Evolutionary conservation across 2,797 vertebrate species (phyloP).

Genomic region (Anas flavirostris): DNA sequence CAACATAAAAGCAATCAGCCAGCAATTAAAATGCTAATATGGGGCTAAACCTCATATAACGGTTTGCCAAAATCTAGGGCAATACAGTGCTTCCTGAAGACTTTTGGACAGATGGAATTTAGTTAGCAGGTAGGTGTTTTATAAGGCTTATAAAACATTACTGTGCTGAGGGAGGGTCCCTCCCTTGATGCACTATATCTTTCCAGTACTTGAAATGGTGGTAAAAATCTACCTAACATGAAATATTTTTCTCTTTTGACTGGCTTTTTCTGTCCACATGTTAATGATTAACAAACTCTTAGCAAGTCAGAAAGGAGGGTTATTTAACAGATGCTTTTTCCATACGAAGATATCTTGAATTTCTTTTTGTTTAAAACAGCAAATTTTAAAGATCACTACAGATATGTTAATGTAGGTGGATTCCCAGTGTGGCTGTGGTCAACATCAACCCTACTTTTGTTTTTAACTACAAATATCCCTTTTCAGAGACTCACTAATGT

Average conservation of each 20-base stretch:
- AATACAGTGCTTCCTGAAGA: conserved; percentile 2
- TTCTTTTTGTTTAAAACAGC: neutral
- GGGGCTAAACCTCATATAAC: conserved; percentile 37
- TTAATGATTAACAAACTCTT: neutral
- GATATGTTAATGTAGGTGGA: neutral
- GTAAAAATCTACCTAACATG: neutral
- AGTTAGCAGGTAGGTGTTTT: conserved; percentile 41
- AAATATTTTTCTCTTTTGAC: neutral
- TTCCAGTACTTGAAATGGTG: neutral
- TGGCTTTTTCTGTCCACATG: neutral
- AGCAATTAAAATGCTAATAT: conserved; percentile 80
- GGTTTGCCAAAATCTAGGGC: conserved; percentile 48
- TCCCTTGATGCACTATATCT: neutral
- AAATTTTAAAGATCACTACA: neutral
- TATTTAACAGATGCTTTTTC: neutral
- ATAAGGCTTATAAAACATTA: conserved; percentile 8
- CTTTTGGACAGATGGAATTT: conserved; percentile 48
- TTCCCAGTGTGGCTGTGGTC: neutral
- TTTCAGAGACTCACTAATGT: neutral
- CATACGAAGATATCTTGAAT: neutral
- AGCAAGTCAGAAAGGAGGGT: neutral
- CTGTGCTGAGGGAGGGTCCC: neutral
- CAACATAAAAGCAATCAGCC: conserved; percentile 72
- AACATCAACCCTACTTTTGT: neutral
- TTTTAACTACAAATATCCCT: conserved; percentile 13